Conservation (phyloP, 2,797 vertebrate genomes). For the Siniperca obscura region DNA sequence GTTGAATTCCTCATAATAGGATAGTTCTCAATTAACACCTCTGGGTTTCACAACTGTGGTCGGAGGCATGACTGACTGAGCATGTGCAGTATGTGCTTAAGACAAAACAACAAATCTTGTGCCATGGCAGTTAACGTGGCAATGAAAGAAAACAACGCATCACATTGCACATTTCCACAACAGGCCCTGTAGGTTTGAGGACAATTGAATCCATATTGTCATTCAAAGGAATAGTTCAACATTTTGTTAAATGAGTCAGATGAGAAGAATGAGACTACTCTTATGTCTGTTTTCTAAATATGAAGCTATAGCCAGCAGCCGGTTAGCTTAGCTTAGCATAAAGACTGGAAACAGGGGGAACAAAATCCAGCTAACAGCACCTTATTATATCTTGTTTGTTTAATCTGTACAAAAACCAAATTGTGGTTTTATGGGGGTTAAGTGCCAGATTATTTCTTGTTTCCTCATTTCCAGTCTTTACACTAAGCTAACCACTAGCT, state of each 20-base stretch:
- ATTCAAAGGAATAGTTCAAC: neutral
- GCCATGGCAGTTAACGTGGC: neutral
- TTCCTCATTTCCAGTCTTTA: neutral
- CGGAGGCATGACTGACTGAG: constrained; percentile 26
- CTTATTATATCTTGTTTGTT: neutral
- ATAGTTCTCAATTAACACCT: constrained; percentile 49
- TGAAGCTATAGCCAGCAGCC: neutral
- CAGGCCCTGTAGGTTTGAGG: constrained; percentile 7
- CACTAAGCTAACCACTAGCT: neutral
- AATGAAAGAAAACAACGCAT: neutral
- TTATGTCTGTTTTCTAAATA: neutral
- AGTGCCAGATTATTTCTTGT: neutral
- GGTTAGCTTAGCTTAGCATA: neutral
- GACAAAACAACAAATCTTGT: constrained; percentile 5
- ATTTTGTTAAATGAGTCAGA: neutral
- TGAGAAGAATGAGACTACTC: neutral
- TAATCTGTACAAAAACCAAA: too few species aligned
- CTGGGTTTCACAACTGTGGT: constrained; percentile 21
- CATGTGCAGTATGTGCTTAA: neutral
- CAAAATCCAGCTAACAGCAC: neutral
- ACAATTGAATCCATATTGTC: neutral
- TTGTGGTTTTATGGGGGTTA: neutral
- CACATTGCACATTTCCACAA: neutral
- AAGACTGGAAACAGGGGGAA: neutral
- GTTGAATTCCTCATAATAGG: neutral